Base-by-base conservation (phyloP, 2,113 vertebrate species). In the Alces alces region DNA sequence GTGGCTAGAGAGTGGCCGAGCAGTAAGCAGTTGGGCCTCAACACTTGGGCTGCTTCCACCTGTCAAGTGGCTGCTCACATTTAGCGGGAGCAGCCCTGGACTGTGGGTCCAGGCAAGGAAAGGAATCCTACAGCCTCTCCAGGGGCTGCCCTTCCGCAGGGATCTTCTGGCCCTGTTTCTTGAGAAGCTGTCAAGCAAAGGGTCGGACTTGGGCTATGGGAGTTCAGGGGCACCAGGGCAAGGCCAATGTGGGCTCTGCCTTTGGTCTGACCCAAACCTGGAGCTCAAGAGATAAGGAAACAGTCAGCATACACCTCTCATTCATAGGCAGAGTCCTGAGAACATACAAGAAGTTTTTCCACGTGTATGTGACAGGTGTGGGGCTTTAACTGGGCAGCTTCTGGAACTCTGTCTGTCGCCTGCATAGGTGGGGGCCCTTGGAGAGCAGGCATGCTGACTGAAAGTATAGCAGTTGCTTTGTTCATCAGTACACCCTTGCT, bases 221-320 rank as follows among this genome's bases (percentile, higher is more conserved):
- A 7, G 15, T 86, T 13, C 76, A 66, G 21, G 50, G 54, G 33
- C 5, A 78, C 78, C 66, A 70, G 50, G 43, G 79, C 83, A 86
- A 93, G 92, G 50, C 66, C 16, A 21, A 52, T 58, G 85, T 76
- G 70, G 45, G 21, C 50, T 30, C 80, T 85, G 61, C 12, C 45
- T 95, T 96, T 94, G 61, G 16, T 90, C 36, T 95, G 84, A 92
- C 28, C 33, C 83, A 93, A 91, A 83, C 4, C 16, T 84, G 80
- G 80, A 95, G 52, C 61, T 97, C 25, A 14, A 36, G 58, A 85
- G 60, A 43, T 78, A 66, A 55, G 86, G 95, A 96, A 94, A 92
- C n/a, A 84, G 64, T 83, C 87, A 43, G 17, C 23, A 70, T 61
- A 27, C 58, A 54, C 83, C 66, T 95, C 57, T 83, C 60, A 78